Conservation (phyloP, 2,797 vertebrate genomes). For the Tolypeutes matacus region DNA sequence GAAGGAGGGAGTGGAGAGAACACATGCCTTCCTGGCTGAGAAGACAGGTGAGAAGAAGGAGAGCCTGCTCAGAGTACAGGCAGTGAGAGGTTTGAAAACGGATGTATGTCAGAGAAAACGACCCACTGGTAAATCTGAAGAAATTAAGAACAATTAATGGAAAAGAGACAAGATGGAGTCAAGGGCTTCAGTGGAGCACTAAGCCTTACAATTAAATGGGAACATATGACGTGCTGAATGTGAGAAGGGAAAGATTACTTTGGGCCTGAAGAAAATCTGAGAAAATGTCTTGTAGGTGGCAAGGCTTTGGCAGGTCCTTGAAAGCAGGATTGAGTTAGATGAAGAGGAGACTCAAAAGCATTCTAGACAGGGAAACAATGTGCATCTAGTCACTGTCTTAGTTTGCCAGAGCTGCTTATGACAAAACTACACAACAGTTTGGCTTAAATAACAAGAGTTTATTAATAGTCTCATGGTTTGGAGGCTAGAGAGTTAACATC, state of each 20-base stretch:
- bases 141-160: not conserved
- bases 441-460: too few relatives aligned
- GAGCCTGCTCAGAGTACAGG: not conserved
- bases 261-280: not conserved
- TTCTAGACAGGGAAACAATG: too few relatives aligned
- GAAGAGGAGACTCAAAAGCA: not conserved
- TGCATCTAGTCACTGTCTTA: too few relatives aligned
- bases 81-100: not conserved
- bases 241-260: not conserved
- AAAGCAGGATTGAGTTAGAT: not conserved
- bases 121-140: not conserved
- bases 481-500: too few relatives aligned
- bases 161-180: not conserved
- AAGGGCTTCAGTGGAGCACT: not conserved
- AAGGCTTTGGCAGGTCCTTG: not conserved
- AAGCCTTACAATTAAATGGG: not conserved
- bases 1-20: not conserved
- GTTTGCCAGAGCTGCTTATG: too few relatives aligned
- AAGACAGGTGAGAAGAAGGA: not conserved
- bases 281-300: not conserved
- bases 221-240: not conserved
- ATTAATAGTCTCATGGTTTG: too few relatives aligned
- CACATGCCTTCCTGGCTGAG: not conserved
- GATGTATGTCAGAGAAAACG: not conserved
- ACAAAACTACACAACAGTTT: too few relatives aligned